These are phyloP conservation scores for Hephaestus fuliginosus DNA, from an alignment of 2,797 vertebrate species.

Conservation along the genomic window DNA sequence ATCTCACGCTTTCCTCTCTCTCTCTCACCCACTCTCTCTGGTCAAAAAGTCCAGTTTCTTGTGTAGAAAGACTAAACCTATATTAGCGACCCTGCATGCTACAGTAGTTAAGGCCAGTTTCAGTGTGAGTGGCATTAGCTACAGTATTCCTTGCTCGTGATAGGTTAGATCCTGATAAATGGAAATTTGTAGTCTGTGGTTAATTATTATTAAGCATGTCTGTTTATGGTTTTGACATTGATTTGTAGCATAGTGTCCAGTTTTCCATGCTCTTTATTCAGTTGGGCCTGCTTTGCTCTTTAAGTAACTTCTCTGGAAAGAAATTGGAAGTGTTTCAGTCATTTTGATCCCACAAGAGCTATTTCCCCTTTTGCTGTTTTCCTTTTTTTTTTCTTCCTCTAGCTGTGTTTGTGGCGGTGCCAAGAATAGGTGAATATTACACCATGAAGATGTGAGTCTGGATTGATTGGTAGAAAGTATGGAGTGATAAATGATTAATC, in stretches of 20 bases:
- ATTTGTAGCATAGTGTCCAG: not conserved
- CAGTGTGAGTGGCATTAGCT: not conserved
- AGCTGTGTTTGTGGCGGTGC: not conserved
- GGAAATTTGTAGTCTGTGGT: not conserved
- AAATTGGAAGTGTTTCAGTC: not conserved
- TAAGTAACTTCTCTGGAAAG: slow-evolving; percentile 3
- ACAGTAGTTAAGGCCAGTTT: slow-evolving; percentile 16
- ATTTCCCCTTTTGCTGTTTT: not conserved
- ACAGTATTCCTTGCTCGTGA: not conserved
- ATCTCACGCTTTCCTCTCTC: slow-evolving; percentile 16
- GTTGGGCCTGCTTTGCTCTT: not conserved
- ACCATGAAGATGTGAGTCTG: not conserved
- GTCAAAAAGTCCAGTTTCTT: slow-evolving; percentile 50
- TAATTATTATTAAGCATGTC: not conserved
- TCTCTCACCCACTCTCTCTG: not conserved
- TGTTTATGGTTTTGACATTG: slow-evolving; percentile 7
- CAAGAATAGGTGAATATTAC: slow-evolving; percentile 1
- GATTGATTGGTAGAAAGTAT: slow-evolving; percentile 28
- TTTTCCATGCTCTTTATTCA: not conserved
- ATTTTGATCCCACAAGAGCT: not conserved
- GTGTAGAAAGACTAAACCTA: no score
- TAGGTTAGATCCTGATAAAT: slow-evolving; percentile 13
- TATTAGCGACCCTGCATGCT: slow-evolving; percentile 26
- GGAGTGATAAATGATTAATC: slow-evolving; percentile 46
- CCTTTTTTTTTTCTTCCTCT: not conserved